A percentile compares a stretch with the other conserved stretches of the same genome.
These are phyloP conservation scores for Xestoiulus laeticollis DNA, from an alignment of 2,888 invertebrate species.

Conservation along the genomic window DNA sequence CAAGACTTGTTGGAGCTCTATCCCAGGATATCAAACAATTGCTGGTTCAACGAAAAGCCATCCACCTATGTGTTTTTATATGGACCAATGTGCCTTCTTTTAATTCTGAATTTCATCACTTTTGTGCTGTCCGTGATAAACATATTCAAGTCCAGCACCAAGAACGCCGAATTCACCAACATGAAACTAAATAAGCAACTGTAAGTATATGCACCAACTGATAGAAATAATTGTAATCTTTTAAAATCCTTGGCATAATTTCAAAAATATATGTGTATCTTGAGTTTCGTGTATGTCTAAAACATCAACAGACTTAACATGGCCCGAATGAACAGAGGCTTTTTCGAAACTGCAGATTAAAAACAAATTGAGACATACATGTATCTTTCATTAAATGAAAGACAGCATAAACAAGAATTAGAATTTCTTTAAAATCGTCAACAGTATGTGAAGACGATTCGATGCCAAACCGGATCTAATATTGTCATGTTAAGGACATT, in stretches of 20 bases:
- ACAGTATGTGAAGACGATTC: background rate
- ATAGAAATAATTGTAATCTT: no score
- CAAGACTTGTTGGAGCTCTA: slow-evolving; percentile 47
- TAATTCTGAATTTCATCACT: slow-evolving; percentile 52
- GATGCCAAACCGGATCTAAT: background rate
- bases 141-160: slow-evolving; percentile 44
- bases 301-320: no score
- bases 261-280: no score
- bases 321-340: no score
- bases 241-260: no score
- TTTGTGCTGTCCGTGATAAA: slow-evolving; percentile 54
- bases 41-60: slow-evolving; percentile 53
- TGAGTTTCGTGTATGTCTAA: no score
- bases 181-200: slow-evolving; percentile 55
- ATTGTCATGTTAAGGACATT: background rate
- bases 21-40: slow-evolving; percentile 1
- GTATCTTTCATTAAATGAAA: no score
- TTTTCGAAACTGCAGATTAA: no score
- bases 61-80: slow-evolving; percentile 51
- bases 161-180: slow-evolving; percentile 52
- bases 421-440: background rate
- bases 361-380: no score
- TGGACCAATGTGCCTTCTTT: slow-evolving; percentile 52
- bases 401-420: no score
- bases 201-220: slow-evolving; percentile 52